Evolutionary conservation across 2,888 invertebrate genomes (phyloP), one percentile per base, ranked within the genome.

Genomic region (Zygogramma bicolorata): DNA sequence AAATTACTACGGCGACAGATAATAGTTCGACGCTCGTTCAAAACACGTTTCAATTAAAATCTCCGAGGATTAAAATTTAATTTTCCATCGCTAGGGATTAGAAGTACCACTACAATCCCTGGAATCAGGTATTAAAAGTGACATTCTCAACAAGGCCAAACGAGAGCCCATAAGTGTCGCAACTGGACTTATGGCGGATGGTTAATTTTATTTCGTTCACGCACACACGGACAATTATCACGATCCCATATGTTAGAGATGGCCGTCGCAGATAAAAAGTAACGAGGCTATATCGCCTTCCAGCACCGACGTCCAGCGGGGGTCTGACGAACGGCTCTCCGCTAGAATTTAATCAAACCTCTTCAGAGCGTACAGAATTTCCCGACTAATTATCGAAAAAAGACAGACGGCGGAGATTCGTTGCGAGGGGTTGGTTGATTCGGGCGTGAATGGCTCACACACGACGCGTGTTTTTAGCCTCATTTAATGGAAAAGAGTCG

Each of bases 401-500:
- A 53, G 53, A 53, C n/a, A 6, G 27, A 53, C 13, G 53, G 53
- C n/a, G 27, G 25, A 25, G 53, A 10, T 25, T 27, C 27, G 53
- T 53, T 53, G n/a, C 25, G 15, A 53, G 22, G 3, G 25, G 25
- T 22, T 13, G 53, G n/a, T 53, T 53, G 53, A 53, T 27, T 62
- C 62, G 62, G 61, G 42, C 40, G 62, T 62, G 62, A 62, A 40
- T 42, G 7, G 62, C 13, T 22, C 40, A 34, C 27, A 62, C 27
- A 34, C 62, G 42, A 40, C 58, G 68, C 70, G 60, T 70, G 73
- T 74, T 72, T 71, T 72, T 65, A 53, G 65, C 60, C 57, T 68
- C 65, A 62, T 67, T 72, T 69, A 69, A 72, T 72, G 68, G 72
- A 72, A 72, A 72, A 68, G 40, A 62, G 68, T 65, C 65, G 65